A percentile compares a stretch with the other conserved stretches of the same genome.
These are phyloP conservation scores for Mesorhabditis spiculigera DNA, from an alignment of 2,888 invertebrate species.

Conservation along the genomic window DNA sequence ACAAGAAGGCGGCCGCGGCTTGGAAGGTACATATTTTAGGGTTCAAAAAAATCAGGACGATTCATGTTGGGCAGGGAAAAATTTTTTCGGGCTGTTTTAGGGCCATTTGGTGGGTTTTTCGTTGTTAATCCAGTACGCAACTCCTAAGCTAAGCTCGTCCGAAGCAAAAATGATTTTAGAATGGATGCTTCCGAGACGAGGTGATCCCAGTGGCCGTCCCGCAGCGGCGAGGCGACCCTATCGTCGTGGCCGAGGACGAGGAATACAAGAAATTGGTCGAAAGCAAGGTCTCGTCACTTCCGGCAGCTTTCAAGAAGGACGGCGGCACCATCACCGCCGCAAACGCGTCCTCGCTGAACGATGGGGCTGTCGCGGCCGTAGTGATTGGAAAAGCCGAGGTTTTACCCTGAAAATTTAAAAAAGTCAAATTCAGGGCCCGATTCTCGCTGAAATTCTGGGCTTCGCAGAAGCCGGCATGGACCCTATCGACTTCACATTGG, in stretches of 20 bases:
- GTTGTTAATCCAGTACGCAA: too few relatives aligned
- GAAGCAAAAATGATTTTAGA: conserved; percentile 12
- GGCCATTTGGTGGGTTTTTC: too few relatives aligned
- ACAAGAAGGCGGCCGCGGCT: conserved; percentile 80
- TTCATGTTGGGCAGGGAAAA: background rate
- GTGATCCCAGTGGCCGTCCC: conserved; percentile 62
- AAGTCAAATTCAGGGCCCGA: background rate
- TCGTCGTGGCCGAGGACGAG: conserved; percentile 81
- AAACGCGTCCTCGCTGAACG: conserved; percentile 58
- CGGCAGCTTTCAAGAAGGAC: conserved; percentile 80
- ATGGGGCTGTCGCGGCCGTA: conserved; percentile 56
- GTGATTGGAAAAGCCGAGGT: conserved; percentile 30
- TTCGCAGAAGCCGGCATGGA: conserved; percentile 64
- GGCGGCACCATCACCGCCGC: conserved; percentile 60
- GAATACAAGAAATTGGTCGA: conserved; percentile 90
- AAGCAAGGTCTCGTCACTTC: conserved; percentile 69
- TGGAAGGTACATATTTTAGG: conserved; percentile 65
- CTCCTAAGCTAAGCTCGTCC: background rate
- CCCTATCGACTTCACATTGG: conserved; percentile 65
- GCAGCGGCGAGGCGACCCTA: conserved; percentile 64
- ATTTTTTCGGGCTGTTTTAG: too few relatives aligned
- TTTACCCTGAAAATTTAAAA: background rate
- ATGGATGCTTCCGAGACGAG: conserved; percentile 55
- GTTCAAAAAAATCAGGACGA: background rate
- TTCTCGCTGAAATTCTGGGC: conserved; percentile 56